Conservation (phyloP, 2,888 invertebrate genomes). For the Sphinx pinastri region DNA sequence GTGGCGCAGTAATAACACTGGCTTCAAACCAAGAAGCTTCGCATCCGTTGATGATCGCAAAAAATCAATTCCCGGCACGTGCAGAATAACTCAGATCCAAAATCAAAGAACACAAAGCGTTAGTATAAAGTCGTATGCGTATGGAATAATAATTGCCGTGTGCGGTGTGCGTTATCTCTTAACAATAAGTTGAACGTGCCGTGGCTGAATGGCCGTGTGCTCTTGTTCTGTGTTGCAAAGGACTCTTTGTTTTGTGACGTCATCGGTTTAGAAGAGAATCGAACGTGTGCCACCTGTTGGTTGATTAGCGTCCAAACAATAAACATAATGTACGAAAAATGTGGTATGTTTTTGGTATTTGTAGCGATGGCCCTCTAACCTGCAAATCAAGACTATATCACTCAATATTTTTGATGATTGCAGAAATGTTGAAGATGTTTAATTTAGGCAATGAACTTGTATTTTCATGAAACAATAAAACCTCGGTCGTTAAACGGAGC, state of each 20-base stretch:
- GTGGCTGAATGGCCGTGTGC: background rate
- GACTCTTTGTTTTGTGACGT: background rate
- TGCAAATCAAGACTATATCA: too few relatives aligned
- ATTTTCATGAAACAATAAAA: background rate
- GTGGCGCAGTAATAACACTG: too few relatives aligned
- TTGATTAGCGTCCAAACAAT: too few relatives aligned
- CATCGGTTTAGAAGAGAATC: too few relatives aligned
- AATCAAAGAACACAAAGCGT: constrained; percentile 6
- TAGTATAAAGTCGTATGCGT: background rate
- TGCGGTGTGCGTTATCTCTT: background rate
- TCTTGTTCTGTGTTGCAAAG: background rate
- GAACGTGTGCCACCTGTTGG: too few relatives aligned
- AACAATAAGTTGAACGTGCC: background rate
- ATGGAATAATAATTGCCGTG: constrained; percentile 14
- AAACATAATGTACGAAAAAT: too few relatives aligned
- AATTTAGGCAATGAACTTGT: background rate
- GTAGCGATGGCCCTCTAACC: too few relatives aligned
- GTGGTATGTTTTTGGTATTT: too few relatives aligned
- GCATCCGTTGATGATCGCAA: background rate
- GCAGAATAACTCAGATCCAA: background rate
- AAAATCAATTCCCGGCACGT: background rate
- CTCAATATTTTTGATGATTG: too few relatives aligned
- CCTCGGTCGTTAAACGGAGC: background rate
- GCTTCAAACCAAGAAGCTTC: too few relatives aligned
- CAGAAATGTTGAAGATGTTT: too few relatives aligned